Conservation (phyloP, 1,140 invertebrate genomes). For the Drosophila malerkotliana region DNA sequence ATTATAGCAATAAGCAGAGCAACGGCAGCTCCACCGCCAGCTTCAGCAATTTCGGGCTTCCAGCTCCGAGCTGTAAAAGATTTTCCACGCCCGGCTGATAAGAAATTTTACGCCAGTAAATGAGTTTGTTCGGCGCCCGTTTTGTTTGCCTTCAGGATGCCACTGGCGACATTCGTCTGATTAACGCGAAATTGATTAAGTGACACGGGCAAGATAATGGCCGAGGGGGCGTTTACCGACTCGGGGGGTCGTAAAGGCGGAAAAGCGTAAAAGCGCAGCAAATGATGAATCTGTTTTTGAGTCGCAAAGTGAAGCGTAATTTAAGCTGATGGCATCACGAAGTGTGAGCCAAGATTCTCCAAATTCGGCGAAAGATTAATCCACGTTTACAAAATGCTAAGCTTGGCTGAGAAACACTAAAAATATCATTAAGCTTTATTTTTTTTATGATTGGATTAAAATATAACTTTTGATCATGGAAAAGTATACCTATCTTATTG, state of each 20-base stretch:
- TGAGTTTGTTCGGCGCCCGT: conserved; percentile 45
- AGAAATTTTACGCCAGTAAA: conserved; percentile 49
- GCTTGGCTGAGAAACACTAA: background rate
- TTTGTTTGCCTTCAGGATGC: conserved; percentile 71
- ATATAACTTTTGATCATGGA: background rate
- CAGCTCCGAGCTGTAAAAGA: conserved; percentile 38
- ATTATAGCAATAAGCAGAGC: conserved; percentile 76
- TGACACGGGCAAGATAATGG: conserved; percentile 56
- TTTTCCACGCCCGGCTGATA: conserved; percentile 40
- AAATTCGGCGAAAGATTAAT: conserved; percentile 22
- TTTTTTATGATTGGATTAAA: background rate
- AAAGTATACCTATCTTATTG: background rate
- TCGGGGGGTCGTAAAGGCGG: background rate
- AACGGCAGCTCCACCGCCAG: conserved; percentile 12
- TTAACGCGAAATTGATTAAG: conserved; percentile 82
- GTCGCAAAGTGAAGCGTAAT: conserved; percentile 33
- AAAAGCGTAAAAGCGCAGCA: conserved; percentile 40
- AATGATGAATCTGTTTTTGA: conserved; percentile 48
- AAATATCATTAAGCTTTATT: background rate
- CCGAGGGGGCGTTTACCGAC: conserved; percentile 11
- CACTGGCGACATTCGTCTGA: conserved; percentile 73
- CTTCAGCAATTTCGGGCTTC: background rate
- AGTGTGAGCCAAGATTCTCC: conserved; percentile 8
- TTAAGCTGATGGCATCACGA: conserved; percentile 24
- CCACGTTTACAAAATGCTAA: background rate